Evolutionary conservation across 2,113 vertebrate genomes (phyloP), one percentile per base, ranked within the genome.

Genomic region (Nothocercus julius): DNA sequence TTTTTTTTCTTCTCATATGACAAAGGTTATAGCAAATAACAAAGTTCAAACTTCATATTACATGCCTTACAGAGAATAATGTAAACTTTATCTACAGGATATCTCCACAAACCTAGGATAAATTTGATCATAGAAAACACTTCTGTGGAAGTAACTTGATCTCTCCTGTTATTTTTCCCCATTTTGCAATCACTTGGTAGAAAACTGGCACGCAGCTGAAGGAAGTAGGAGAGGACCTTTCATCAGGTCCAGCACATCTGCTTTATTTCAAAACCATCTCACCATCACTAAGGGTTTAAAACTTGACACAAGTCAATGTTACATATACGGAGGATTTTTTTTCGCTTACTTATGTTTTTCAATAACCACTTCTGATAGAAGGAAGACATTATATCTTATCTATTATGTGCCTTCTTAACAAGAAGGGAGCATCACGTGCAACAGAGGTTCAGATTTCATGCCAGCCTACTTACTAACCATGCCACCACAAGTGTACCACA

Each of bases 231-330:
- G 5, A 76, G 3, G 13, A 28, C 3, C 27, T 86, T 89, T 67
- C 0, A 0, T 17, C 14, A 79, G 25, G 8, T 53, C 25, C 38
- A 56, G 56, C 28, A 53, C 75, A 70, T 18, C 49, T 82, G 14
- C 74, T 86, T 72, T 78, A 78, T 28, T 90, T 88, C 47, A 74
- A 88, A 85, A 36, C 30, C 80, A 59, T 78, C 70, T 89, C 32
- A 82, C 14, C 19, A 58, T 40, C 66, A 53, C 42, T 61, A 87
- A 75, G 64, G 21, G 47, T 63, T 28, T 45, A 47, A 15, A 10
- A 6, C 30, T 38, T 79, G 40, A 56, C 58, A 51, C 3, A 40
- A 16, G 56, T 69, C 6, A 13, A 6, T 18, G 19, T 12, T 59
- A 36, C 22, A 24, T 11, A 36, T 36, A 34, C 18, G 14, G 7